Evolutionary conservation across 2,888 invertebrate genomes (phyloP), one percentile per base, ranked within the genome.

Genomic region (Alviniconcha strummeri): DNA sequence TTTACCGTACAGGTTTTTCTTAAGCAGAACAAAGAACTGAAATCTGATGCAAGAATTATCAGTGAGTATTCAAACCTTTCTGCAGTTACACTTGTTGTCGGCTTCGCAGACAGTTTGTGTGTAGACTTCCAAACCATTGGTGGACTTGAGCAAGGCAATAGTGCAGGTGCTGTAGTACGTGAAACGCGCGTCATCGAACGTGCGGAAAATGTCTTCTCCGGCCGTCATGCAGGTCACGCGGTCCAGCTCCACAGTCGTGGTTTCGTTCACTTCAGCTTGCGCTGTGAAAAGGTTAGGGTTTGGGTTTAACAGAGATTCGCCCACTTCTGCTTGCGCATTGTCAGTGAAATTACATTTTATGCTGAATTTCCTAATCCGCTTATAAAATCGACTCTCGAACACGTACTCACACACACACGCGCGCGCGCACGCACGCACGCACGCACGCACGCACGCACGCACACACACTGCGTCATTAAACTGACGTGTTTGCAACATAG

Each of bases 121-220:
- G 75, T 79, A 81, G 64, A 85, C 52, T 19, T 84, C 54, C 17
- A 85, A n/a, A 6, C 36, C 64, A 8, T 54, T 55, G 13, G 83
- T 60, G 55, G 80, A 56, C 55, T 36, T 36, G 54, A 85, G 69
- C 6, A 85, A 75, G 54, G 64, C 82, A 8, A 84, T 79, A n/a
- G 85, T 71, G 77, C 85, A 85, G 17, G 75, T 64, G 54, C 74
- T 57, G 57, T 82, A 52, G 72, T 80, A 76, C 13, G 17, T 80
- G 82, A 82, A 80, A 36, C 75, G 11, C 17, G 84, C 84, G 17
- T 67, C 69, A 36, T 85, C 84, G 55, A 85, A 85, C 4, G 85
- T 84, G 54, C 85, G 83, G 69, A 82, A 84, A n/a, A 80, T 80
- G 80, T 82, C 82, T 52, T 84, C 85, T 9, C 84, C 85, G 7